Conservation (phyloP, 2,888 invertebrate species). For the Drosophila anceps region DNA sequence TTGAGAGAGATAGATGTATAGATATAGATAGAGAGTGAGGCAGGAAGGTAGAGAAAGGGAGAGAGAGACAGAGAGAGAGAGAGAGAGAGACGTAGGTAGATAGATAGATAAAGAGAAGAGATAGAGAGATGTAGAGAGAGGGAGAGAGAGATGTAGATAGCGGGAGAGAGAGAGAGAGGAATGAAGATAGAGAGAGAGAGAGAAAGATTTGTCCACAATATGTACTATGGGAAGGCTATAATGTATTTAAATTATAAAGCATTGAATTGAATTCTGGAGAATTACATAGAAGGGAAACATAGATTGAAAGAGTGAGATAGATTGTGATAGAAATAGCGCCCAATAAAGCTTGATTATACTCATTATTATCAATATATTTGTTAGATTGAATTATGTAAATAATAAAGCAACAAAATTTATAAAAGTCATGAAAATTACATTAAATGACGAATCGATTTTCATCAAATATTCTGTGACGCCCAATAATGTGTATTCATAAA, state of each 20-base stretch:
- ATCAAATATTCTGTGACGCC: not conserved
- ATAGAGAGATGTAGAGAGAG: not conserved
- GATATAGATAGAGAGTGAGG: not conserved
- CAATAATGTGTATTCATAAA: not conserved
- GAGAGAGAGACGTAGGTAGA: not conserved
- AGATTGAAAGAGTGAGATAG: not conserved
- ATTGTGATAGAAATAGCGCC: not conserved
- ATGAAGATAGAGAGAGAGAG: too few species aligned
- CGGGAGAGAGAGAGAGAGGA: too few species aligned
- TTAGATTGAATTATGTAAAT: not conserved
- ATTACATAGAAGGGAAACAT: not conserved
- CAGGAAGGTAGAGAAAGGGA: not conserved
- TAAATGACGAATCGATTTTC: not conserved
- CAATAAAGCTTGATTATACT: not conserved
- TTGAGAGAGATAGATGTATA: not conserved
- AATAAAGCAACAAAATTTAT: not conserved
- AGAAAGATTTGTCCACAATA: not conserved
- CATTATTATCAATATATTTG: too few species aligned
- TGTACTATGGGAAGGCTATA: not conserved
- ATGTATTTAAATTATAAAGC: not conserved
- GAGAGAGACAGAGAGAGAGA: not conserved
- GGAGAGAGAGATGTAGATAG: not conserved
- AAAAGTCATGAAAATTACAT: not conserved
- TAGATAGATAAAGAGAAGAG: not conserved
- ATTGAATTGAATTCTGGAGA: conserved; percentile 1